A percentile compares a stretch with the other conserved stretches of the same genome.
These are phyloP conservation scores for Euleptes europaea DNA, from an alignment of 2,113 vertebrate genomes.

Conservation along the genomic window DNA sequence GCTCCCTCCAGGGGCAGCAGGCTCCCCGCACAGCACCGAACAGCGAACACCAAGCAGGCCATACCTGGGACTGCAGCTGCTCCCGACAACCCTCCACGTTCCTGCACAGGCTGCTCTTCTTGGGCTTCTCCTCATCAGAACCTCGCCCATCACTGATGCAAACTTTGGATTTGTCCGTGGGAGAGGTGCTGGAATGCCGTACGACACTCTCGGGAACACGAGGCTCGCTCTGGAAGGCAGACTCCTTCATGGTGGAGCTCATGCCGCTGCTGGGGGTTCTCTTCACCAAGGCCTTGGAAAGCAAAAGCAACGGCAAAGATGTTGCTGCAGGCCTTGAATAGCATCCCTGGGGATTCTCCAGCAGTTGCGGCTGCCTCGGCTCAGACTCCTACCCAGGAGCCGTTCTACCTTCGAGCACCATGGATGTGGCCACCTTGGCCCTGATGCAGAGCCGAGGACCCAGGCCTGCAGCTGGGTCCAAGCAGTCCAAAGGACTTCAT, in stretches of 20 bases:
- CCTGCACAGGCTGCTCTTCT: constrained; percentile 94
- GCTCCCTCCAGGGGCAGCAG: not conserved
- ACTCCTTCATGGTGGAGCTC: constrained; percentile 96
- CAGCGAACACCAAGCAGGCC: rapidly evolving
- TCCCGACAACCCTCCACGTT: constrained; percentile 96
- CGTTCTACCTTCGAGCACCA: too few relatives aligned
- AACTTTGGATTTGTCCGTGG: constrained; percentile 92
- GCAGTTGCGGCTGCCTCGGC: too few relatives aligned
- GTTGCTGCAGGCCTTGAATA: too few relatives aligned
- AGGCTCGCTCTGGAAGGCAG: constrained; percentile 94
- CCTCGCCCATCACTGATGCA: constrained; percentile 92
- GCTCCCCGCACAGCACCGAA: rapidly evolving
- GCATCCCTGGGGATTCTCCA: too few relatives aligned
- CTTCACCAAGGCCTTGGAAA: constrained; percentile 89
- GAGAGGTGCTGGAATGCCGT: constrained; percentile 87
- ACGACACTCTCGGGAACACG: constrained; percentile 91
- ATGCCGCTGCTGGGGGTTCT: constrained; percentile 96
- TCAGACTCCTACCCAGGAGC: too few relatives aligned
- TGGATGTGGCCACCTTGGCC: too few relatives aligned
- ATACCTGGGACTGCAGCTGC: constrained; percentile 90
- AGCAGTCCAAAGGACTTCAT: too few relatives aligned
- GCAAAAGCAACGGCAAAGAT: not conserved
- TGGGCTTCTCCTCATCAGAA: constrained; percentile 92
- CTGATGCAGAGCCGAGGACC: too few relatives aligned
- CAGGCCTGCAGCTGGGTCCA: too few relatives aligned